Conservation (phyloP, 2,797 vertebrate species). For the Alosa sapidissima region DNA sequence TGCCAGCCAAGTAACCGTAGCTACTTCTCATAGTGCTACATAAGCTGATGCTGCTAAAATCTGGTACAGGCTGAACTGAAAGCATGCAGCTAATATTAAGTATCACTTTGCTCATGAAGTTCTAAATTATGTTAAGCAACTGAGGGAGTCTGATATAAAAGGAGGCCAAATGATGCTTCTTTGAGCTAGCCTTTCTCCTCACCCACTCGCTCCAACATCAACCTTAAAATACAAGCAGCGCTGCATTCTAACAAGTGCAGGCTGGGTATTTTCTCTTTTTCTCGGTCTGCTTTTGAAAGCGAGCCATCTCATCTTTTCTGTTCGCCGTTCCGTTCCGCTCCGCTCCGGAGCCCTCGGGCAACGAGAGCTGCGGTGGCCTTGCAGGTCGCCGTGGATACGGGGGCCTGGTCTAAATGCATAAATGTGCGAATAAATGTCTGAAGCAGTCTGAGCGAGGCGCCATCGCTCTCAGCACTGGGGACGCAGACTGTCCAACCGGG, state of each 20-base stretch:
- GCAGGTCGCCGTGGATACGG: constrained; percentile 1
- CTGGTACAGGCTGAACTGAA: background rate
- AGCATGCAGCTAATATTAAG: background rate
- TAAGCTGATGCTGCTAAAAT: background rate
- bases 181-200: background rate
- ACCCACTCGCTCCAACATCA: background rate
- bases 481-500: background rate
- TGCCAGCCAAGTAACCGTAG: background rate
- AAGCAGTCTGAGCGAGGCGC: background rate
- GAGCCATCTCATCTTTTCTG: background rate
- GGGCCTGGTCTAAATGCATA: background rate
- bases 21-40: background rate
- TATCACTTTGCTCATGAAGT: background rate
- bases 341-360: background rate
- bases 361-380: background rate
- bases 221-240: background rate
- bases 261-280: background rate
- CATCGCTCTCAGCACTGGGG: background rate
- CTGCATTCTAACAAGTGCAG: background rate
- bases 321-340: background rate
- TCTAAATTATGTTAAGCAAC: background rate
- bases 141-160: background rate
- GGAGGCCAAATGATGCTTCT: background rate
- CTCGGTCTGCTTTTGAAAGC: background rate
- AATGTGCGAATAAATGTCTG: constrained; percentile 24